Conservation (phyloP, 92 coral and sea anemone genomes). For the Scolanthus callimorphus region DNA sequence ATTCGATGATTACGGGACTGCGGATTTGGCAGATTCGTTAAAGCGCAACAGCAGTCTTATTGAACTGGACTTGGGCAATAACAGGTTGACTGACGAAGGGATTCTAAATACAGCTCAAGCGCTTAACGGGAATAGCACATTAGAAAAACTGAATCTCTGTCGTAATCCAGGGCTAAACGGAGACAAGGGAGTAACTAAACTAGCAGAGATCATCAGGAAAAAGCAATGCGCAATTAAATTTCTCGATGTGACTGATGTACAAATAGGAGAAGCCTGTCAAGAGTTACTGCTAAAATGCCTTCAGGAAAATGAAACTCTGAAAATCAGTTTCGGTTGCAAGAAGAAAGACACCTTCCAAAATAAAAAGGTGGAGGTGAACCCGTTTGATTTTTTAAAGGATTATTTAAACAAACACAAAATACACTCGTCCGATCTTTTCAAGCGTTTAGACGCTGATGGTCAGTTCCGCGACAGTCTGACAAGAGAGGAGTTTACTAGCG, state of each 20-base stretch:
- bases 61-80: conserved; percentile 62
- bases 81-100: conserved; percentile 66
- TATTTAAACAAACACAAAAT: conserved; percentile 63
- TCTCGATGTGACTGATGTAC: conserved; percentile 48
- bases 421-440: conserved; percentile 80
- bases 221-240: conserved; percentile 30
- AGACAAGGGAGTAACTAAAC: conserved; percentile 35
- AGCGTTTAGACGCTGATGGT: conserved; percentile 48
- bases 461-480: conserved; percentile 76
- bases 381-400: conserved; percentile 61
- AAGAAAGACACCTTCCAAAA: conserved; percentile 60
- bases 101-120: conserved; percentile 59
- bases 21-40: conserved; percentile 56
- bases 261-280: conserved; percentile 38
- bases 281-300: conserved; percentile 36
- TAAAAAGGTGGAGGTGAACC: conserved; percentile 58
- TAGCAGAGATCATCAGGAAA: conserved; percentile 34
- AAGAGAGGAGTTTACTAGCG: conserved; percentile 60
- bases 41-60: conserved; percentile 58
- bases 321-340: conserved; percentile 67
- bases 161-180: conserved; percentile 56
- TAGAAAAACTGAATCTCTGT: conserved; percentile 58
- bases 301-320: conserved; percentile 33
- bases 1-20: conserved; percentile 76
- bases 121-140: conserved; percentile 41